phyloP scores from a whole-genome alignment of 1,140 invertebrate species.

The Leptinotarsa defecta region DNA sequence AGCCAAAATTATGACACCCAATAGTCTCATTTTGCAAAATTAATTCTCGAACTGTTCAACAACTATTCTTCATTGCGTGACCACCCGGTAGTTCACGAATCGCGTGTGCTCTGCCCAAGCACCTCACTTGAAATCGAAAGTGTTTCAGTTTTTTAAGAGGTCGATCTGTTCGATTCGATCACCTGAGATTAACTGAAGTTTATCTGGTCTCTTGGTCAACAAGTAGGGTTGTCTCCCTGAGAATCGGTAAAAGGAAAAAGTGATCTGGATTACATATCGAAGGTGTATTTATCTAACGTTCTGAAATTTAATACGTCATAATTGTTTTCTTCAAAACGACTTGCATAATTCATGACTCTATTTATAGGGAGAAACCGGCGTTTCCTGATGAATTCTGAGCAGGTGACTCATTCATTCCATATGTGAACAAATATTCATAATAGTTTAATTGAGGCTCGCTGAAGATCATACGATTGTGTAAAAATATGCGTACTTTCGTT shows the following conservation, averaged over 20 bases:
- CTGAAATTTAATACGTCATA: background rate
- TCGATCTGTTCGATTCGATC: conserved; percentile 40
- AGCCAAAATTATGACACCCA: conserved; percentile 33
- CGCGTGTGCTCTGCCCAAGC: conserved; percentile 1
- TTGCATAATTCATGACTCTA: background rate
- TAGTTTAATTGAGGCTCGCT: background rate
- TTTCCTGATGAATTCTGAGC: background rate
- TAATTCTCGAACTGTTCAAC: background rate
- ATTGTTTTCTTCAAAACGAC: background rate
- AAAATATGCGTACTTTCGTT: too few species aligned
- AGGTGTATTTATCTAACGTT: background rate
- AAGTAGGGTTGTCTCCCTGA: conserved; percentile 34
- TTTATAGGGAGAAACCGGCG: background rate
- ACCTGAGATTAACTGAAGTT: conserved; percentile 40
- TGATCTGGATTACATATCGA: conserved; percentile 10
- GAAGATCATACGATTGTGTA: too few species aligned
- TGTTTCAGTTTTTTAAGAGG: conserved; percentile 20
- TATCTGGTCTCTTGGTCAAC: conserved; percentile 25
- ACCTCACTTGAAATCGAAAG: conserved; percentile 35
- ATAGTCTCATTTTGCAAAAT: conserved; percentile 23
- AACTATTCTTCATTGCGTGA: background rate
- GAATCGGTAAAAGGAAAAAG: conserved; percentile 33
- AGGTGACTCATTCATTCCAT: conserved; percentile 2
- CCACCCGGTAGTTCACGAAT: conserved; percentile 11
- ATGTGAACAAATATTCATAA: background rate